Evolutionary conservation across 2,888 invertebrate genomes (phyloP), one percentile per base, ranked within the genome.

Genomic region (Escarpia spicata): DNA sequence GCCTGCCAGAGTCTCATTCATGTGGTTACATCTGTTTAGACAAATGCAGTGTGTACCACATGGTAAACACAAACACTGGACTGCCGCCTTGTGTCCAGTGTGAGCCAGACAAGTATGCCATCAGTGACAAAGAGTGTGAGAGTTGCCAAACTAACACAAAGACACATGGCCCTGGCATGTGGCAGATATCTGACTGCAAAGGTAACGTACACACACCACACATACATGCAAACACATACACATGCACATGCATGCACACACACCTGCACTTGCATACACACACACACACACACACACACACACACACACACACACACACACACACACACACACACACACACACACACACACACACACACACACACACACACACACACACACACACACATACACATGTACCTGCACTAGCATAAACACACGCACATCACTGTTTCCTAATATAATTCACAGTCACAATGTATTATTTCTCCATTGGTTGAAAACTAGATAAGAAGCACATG

Each of bases 81-180:
- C 75, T 75, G 75, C 75, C 75, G n/a, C 75, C 75, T 75, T 75
- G 75, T 75, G 75, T 75, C 75, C 75, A 75, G 75, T 75, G 75
- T 75, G 75, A 26, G 75, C n/a, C 19, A 26, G 75, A 75, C 75
- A n/a, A 15, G 75, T 75, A 26, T 75, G 75, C 75, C n/a, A 26
- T n/a, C 75, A 75, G 26, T 75, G 75, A 75, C 3, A 75, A 2
- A 15, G 19, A 2, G 3, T 75, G 75, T 26, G 0, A 1, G 6
- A 15, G 8, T 26, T 75, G 75, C 26, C 75, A 15, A n/a, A 3
- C 26, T 3, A 26, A 26, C 3, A 75, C 75, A 26, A 75, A 15
- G 26, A 75, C 75, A 26, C 75, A 75, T n/a, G 75, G 75, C 26
- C 75, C 75, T 15, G 75, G 75, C 26, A 26, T 19, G 75, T 75